Conservation (phyloP, 2,113 vertebrate species). For the Sinocyclocheilus anshuiensis region DNA sequence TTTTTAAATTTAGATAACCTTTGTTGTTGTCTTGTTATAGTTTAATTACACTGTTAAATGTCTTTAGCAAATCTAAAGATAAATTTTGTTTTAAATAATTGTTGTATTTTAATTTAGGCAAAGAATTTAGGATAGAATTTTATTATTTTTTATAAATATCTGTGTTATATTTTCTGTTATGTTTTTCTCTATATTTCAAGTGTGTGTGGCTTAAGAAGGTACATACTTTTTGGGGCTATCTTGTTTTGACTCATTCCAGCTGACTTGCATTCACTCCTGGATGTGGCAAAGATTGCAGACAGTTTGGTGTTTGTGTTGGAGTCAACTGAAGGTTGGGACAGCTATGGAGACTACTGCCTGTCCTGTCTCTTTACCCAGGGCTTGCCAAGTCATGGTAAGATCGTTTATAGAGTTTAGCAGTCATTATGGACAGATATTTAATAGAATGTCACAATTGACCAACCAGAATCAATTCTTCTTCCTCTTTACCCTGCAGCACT, state of each 20-base stretch:
- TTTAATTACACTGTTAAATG: no score
- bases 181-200: no score
- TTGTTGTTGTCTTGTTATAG: no score
- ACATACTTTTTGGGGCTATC: background rate
- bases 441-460: background rate
- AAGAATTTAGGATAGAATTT: no score
- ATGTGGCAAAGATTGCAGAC: conserved; percentile 93
- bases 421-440: background rate
- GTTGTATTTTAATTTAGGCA: no score
- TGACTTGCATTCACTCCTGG: conserved; percentile 86
- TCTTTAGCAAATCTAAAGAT: no score
- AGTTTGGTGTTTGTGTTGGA: conserved; percentile 91
- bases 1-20: no score
- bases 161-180: no score
- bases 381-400: conserved; percentile 89
- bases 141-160: no score
- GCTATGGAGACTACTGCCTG: conserved; percentile 87
- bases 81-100: no score
- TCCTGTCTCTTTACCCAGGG: conserved; percentile 96
- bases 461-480: background rate
- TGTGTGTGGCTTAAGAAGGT: background rate
- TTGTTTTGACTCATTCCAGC: conserved; percentile 67
- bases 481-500: conserved; percentile 71
- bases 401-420: background rate
- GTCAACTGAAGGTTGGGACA: conserved; percentile 87